These are phyloP conservation scores for Leptinotarsa rubiginosa DNA, from an alignment of 2,888 invertebrate genomes.

Conservation along the genomic window DNA sequence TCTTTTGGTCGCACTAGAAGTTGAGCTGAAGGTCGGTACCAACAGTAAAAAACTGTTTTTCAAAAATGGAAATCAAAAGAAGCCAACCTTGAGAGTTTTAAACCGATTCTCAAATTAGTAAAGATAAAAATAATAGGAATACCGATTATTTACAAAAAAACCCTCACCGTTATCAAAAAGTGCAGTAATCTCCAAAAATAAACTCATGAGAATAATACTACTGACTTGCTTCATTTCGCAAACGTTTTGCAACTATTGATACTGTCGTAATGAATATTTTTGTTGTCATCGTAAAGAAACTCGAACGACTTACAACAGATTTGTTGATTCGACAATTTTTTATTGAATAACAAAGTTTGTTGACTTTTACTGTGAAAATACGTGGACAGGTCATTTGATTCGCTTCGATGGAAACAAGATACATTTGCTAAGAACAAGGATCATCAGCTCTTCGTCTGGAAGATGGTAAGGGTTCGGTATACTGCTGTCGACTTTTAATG, in stretches of 20 bases:
- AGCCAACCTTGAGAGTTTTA: too few species aligned
- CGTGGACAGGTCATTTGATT: background rate
- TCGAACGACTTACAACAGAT: background rate
- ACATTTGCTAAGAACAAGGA: constrained; percentile 57
- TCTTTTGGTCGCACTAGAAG: too few species aligned
- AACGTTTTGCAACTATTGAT: background rate
- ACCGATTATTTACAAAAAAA: background rate
- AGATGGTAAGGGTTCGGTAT: constrained; percentile 73
- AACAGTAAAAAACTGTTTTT: too few species aligned
- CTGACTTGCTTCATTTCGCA: constrained; percentile 14
- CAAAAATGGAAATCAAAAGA: too few species aligned
- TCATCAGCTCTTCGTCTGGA: constrained; percentile 72
- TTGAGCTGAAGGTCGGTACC: too few species aligned
- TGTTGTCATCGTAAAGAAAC: background rate
- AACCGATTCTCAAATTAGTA: too few species aligned
- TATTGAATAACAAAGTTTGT: background rate
- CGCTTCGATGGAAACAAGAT: background rate
- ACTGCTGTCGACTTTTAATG: constrained; percentile 73
- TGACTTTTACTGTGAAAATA: background rate
- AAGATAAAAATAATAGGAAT: background rate
- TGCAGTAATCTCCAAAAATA: background rate
- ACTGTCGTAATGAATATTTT: background rate
- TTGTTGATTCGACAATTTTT: constrained; percentile 2
- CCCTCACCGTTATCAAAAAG: constrained; percentile 31
- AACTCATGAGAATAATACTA: background rate